A percentile compares a stretch with the other conserved stretches of the same genome.
Conservation (phyloP, 2,888 invertebrate genomes). For the Morpho achilles region DNA sequence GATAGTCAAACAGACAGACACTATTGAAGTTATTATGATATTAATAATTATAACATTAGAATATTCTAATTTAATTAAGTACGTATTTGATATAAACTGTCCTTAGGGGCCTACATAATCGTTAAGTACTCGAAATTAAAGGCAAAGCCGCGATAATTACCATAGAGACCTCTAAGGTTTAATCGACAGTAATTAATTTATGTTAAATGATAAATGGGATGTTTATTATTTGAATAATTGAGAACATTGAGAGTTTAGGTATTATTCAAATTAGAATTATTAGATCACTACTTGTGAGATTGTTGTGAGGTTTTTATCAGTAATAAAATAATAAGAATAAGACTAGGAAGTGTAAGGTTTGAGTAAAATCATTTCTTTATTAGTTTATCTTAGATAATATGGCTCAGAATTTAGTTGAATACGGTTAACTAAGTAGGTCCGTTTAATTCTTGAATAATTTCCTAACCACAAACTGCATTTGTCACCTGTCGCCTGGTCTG, state of each 20-base stretch:
- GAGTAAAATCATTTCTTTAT: too few relatives aligned
- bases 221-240: neutral
- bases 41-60: neutral
- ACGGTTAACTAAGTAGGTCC: conserved; percentile 2
- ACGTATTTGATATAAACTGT: conserved; percentile 13
- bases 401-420: too few relatives aligned
- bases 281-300: too few relatives aligned
- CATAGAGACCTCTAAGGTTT: conserved; percentile 5
- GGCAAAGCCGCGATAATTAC: conserved; percentile 7
- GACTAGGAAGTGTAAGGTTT: too few relatives aligned
- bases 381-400: too few relatives aligned
- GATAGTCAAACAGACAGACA: too few relatives aligned
- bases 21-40: neutral
- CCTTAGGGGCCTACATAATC: conserved; percentile 7
- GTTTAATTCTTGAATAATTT: conserved; percentile 18
- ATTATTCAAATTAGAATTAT: too few relatives aligned
- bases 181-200: conserved; percentile 6
- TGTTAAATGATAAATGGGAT: conserved; percentile 1
- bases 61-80: conserved; percentile 11
- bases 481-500: conserved; percentile 15
- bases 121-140: conserved; percentile 14
- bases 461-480: conserved; percentile 16
- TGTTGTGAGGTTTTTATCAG: too few relatives aligned
- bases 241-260: too few relatives aligned
- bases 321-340: too few relatives aligned